These are phyloP conservation scores for Chloebia gouldiae DNA, from an alignment of 2,113 vertebrate species.

Conservation along the genomic window DNA sequence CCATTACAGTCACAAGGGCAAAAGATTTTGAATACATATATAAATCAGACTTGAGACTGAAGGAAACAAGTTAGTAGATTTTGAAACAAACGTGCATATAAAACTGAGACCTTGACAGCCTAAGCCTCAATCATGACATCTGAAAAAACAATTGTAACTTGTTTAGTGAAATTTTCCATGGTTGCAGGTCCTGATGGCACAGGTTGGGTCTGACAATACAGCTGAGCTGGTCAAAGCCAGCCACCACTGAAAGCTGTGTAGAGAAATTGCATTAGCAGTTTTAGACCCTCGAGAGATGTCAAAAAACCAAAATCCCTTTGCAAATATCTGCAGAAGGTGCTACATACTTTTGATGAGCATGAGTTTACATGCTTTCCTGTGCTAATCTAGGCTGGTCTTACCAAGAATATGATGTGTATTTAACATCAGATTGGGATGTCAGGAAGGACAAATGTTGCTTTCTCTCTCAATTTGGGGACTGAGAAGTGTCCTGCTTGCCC, in stretches of 20 bases:
- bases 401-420: background rate
- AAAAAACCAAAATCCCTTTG: background rate
- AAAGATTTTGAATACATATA: background rate
- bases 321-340: background rate
- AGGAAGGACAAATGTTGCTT: background rate
- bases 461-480: rapidly evolving
- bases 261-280: background rate
- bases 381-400: background rate
- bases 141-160: background rate
- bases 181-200: background rate
- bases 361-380: background rate
- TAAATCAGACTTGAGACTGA: background rate
- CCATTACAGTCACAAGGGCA: background rate
- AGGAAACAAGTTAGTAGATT: background rate
- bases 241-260: background rate
- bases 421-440: background rate
- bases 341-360: background rate
- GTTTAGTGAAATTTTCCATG: background rate
- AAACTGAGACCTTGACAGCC: background rate
- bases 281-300: background rate
- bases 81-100: background rate
- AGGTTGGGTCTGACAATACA: background rate
- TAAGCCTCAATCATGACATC: background rate
- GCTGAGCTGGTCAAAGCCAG: background rate
- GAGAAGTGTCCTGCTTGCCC: background rate